Conservation (phyloP, 1,140 invertebrate species). For the Trialeurodes vaporariorum region DNA sequence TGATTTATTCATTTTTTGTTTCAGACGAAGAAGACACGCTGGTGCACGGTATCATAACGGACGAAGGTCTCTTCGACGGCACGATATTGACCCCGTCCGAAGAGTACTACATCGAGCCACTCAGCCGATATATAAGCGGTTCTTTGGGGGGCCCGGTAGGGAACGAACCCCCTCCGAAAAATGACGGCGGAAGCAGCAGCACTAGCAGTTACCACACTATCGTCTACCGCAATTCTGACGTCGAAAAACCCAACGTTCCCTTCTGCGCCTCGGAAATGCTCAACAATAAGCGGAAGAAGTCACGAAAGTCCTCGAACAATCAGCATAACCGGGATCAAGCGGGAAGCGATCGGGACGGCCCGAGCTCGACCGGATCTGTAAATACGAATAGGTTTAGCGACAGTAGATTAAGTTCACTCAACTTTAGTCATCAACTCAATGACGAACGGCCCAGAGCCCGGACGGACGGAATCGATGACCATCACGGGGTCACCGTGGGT, state of each 20-base stretch:
- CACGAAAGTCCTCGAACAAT: neutral
- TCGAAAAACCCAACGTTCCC: slow-evolving; percentile 34
- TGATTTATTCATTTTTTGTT: slow-evolving; percentile 14
- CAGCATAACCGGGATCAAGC: neutral
- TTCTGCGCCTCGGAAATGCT: slow-evolving; percentile 17
- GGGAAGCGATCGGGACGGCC: neutral
- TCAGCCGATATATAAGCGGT: slow-evolving; percentile 51
- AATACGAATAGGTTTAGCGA: neutral
- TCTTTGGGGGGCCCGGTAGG: slow-evolving; percentile 10
- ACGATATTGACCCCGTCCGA: slow-evolving; percentile 61
- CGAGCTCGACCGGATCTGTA: neutral
- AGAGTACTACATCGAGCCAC: slow-evolving; percentile 77
- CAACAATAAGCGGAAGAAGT: slow-evolving; percentile 1
- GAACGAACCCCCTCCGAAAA: too few relatives aligned
- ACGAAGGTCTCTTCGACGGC: slow-evolving; percentile 79
- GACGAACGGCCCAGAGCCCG: neutral
- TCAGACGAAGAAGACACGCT: slow-evolving; percentile 70
- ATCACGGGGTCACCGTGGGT: too few relatives aligned
- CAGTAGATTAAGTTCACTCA: neutral
- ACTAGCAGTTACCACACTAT: slow-evolving; percentile 56
- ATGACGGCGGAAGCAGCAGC: too few relatives aligned
- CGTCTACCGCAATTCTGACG: slow-evolving; percentile 70
- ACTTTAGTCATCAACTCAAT: neutral
- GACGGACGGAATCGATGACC: too few relatives aligned
- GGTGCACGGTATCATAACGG: slow-evolving; percentile 73